These are phyloP conservation scores for Gallinago undulata DNA, from an alignment of 2,113 vertebrate genomes.

Conservation along the genomic window DNA sequence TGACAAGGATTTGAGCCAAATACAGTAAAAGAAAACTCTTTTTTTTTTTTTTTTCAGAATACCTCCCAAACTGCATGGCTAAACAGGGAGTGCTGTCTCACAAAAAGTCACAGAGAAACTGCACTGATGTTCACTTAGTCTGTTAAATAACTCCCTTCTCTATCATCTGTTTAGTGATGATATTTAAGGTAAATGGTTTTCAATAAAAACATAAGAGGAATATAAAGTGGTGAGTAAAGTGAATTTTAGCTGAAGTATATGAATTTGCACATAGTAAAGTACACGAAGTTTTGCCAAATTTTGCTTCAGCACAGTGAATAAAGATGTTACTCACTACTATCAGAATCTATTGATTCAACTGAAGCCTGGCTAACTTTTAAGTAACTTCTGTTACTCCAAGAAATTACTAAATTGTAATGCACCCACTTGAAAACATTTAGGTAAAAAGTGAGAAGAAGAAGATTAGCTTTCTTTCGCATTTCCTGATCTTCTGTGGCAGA, in stretches of 20 bases:
- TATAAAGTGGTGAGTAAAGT: neutral
- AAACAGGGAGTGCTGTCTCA: neutral
- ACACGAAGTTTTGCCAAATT: neutral
- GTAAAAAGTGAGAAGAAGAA: neutral
- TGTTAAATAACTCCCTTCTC: neutral
- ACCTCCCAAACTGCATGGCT: neutral
- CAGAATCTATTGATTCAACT: neutral
- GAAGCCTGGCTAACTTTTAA: neutral
- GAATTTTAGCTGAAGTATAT: neutral
- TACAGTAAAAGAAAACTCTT: neutral
- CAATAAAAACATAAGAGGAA: neutral
- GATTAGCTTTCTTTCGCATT: neutral
- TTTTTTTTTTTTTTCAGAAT: neutral
- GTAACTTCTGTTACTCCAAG: neutral
- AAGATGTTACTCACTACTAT: neutral
- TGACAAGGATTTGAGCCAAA: neutral
- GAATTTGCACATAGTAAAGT: neutral
- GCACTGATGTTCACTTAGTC: neutral
- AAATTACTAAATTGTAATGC: neutral
- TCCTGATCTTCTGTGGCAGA: neutral
- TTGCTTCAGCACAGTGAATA: neutral
- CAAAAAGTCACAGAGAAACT: neutral
- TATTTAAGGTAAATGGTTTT: neutral
- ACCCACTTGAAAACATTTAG: neutral
- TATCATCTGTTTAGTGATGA: neutral